Base-by-base conservation (phyloP, 2,797 vertebrate species). In the Amblyraja radiata region DNA sequence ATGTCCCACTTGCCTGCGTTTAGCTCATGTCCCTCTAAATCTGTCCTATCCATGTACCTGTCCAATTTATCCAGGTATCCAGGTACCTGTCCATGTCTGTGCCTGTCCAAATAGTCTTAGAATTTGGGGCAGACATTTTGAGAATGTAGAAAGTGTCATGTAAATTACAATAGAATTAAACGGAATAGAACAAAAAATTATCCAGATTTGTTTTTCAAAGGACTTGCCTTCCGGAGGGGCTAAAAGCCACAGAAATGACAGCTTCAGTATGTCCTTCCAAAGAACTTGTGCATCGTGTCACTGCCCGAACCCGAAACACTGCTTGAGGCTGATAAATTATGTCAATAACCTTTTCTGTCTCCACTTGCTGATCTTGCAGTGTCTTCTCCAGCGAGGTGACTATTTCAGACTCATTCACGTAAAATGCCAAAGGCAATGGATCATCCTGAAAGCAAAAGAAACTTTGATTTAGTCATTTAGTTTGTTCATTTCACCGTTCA, bases 291-390 rank as follows among this genome's bases (percentile, higher is more conserved):
- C 99, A 99, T 93, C 98, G 98, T 0, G 98, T 97, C 93, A 99
- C 98, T 0, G 98, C 99, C 0, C 98, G 97, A 54, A 99, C 99
- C 93, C 96, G 97, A 96, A 99, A 99, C 95, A 99, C 96, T 0
- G 99, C 99, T 95, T 99, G 98, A 0, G 99, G 99, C 95, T 99
- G 99, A 95, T 99, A 99, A 93, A 99, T 96, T 94, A 99, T 97
- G 1, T 99, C 98, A 9, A 99, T 95, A 7, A 99, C 97, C 93
- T 97, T 97, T 95, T 99, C 99, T 0, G 98, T 99, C 95, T 99
- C 99, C 28, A 98, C 95, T 0, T 93, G 94, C 93, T 98, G 97
- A 25, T 96, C 96, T 8, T 96, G 96, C 94, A 99, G 94, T 0
- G 98, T 98, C 83, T 95, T 96, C 46, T 96, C 96, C 94, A 99